These are phyloP conservation scores for Nettapus auritus DNA, from an alignment of 2,113 vertebrate genomes.

Conservation along the genomic window DNA sequence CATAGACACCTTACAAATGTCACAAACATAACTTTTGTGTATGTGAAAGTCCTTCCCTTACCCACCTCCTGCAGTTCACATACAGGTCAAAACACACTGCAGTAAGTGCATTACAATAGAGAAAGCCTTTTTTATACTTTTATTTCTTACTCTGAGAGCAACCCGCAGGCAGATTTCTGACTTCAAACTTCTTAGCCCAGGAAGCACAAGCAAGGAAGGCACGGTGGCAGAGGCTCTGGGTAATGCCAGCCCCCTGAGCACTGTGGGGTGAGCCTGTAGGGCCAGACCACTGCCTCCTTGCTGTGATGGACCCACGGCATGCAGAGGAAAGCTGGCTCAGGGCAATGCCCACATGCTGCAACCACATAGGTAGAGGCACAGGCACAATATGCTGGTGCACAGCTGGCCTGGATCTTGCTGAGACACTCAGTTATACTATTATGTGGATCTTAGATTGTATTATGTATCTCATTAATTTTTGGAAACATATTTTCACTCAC, in stretches of 20 bases:
- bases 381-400: neutral
- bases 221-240: neutral
- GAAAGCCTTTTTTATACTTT: neutral
- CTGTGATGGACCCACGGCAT: neutral
- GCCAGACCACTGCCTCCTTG: neutral
- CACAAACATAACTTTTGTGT: neutral
- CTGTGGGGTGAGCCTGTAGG: fast-evolving
- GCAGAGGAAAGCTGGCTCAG: neutral
- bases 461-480: neutral
- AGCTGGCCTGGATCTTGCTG: neutral
- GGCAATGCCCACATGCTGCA: neutral
- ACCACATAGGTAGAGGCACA: neutral
- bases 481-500: neutral
- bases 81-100: neutral
- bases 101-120: neutral
- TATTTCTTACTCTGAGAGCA: neutral
- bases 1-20: neutral
- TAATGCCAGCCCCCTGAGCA: neutral
- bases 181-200: neutral
- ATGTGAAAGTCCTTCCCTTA: neutral
- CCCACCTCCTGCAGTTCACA: neutral
- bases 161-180: fast-evolving
- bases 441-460: neutral
- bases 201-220: neutral
- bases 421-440: neutral